These are phyloP conservation scores for Drosophila parabipectinata DNA, from an alignment of 1,140 invertebrate species.

Conservation along the genomic window DNA sequence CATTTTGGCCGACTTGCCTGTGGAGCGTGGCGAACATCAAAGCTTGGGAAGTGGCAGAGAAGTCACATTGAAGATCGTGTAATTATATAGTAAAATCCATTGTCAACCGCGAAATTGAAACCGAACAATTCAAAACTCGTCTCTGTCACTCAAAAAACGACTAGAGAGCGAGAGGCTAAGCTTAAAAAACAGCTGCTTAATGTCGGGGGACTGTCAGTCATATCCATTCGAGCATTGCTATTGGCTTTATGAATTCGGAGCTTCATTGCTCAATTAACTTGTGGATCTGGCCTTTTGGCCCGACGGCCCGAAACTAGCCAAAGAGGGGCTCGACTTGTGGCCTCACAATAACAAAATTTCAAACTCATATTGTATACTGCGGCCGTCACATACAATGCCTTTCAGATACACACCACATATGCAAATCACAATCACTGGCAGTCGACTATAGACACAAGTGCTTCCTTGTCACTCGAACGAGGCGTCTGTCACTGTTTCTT, in stretches of 20 bases:
- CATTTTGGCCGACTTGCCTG: conserved; percentile 67
- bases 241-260: conserved; percentile 47
- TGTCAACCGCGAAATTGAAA: conserved; percentile 80
- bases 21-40: conserved; percentile 74
- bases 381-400: conserved; percentile 5
- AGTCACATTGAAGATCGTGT: conserved; percentile 73
- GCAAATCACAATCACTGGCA: conserved; percentile 31
- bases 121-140: conserved; percentile 70
- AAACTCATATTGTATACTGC: not conserved
- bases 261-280: conserved; percentile 68
- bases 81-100: conserved; percentile 80
- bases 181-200: conserved; percentile 38
- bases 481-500: conserved; percentile 46
- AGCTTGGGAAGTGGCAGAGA: conserved; percentile 61
- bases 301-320: conserved; percentile 22
- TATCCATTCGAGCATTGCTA: conserved; percentile 29
- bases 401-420: conserved; percentile 26
- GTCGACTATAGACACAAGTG: conserved; percentile 54
- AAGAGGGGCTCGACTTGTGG: conserved; percentile 4
- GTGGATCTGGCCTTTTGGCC: conserved; percentile 64
- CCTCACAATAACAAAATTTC: conserved; percentile 37
- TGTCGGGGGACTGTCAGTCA: conserved; percentile 55
- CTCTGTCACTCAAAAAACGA: conserved; percentile 38
- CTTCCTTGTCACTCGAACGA: conserved; percentile 65
- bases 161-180: not conserved